Conservation (phyloP, 2,888 invertebrate species). For the Pegoplata infirma region DNA sequence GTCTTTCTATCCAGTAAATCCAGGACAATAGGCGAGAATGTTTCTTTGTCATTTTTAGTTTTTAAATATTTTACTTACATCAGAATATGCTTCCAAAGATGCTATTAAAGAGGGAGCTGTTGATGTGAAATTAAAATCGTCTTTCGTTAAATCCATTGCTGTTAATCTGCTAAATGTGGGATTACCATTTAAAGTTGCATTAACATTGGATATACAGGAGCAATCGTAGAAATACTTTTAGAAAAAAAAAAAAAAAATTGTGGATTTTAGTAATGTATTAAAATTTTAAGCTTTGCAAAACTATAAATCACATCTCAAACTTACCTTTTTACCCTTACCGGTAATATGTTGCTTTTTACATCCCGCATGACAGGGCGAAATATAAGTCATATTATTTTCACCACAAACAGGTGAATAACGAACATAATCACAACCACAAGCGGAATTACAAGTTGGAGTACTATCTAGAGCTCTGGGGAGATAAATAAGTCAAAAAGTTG, state of each 20-base stretch:
- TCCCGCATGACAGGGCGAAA: conserved; percentile 90
- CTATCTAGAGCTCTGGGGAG: conserved; percentile 41
- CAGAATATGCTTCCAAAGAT: conserved; percentile 48
- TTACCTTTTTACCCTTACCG: conserved; percentile 78
- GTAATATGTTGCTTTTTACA: conserved; percentile 79
- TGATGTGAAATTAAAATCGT: not conserved
- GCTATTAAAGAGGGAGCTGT: conserved; percentile 15
- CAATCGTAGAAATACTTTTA: conserved; percentile 75
- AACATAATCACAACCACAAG: conserved; percentile 84
- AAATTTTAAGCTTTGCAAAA: too few relatives aligned
- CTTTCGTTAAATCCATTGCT: conserved; percentile 62
- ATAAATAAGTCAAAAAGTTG: too few relatives aligned
- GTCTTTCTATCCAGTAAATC: too few relatives aligned
- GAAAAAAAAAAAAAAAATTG: not conserved
- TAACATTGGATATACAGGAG: conserved; percentile 70
- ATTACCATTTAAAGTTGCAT: conserved; percentile 51
- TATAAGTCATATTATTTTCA: conserved; percentile 83
- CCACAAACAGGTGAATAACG: conserved; percentile 87
- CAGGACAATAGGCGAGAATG: not conserved
- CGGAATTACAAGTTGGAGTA: conserved; percentile 80
- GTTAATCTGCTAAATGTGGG: conserved; percentile 71
- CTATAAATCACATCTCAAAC: not conserved
- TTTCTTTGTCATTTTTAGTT: not conserved
- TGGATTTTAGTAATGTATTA: not conserved
- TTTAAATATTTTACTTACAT: conserved; percentile 62